A percentile compares a stretch with the other conserved stretches of the same genome.
Conservation (phyloP, 2,113 vertebrate species). For the rat (Rattus norvegicus) region GRCr8 NC_086025.1:52046001-52046500, state of each 20-base stretch:
- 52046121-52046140: no score
- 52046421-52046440: no score
- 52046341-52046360: not conserved
- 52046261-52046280: not conserved
- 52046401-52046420: fast-evolving
- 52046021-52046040: not conserved
- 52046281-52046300: not conserved
- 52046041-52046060: not conserved
- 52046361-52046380: not conserved
- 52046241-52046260: not conserved
- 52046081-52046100: not conserved
- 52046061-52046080: not conserved
- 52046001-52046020: constrained; percentile 5
- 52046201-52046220: not conserved
- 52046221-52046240: not conserved
- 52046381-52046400: not conserved
- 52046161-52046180: not conserved
- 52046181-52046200: not conserved
- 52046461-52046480: no score
- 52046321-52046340: not conserved
- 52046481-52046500: not conserved
- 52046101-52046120: not conserved
- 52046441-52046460: not conserved
- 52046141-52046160: no score
- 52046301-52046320: not conserved